phyloP scores from a whole-genome alignment of 92 coral and sea anemone genomes.

The Phymanthus crucifer region DNA sequence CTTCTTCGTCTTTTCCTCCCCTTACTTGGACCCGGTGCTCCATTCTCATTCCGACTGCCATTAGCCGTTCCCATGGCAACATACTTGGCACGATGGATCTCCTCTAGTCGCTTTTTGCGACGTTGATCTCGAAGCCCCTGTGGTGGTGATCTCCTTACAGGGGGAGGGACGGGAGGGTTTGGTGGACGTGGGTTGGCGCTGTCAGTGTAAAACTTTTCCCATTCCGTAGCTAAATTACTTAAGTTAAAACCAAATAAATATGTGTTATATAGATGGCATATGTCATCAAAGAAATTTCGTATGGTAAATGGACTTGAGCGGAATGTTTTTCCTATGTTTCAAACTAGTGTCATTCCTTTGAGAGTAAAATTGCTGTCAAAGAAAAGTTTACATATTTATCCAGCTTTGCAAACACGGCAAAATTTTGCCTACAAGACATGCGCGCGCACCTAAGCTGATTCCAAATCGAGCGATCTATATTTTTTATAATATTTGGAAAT shows the following conservation, averaged over 20 bases:
- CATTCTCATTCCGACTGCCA: background rate
- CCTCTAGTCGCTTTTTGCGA: constrained; percentile 21
- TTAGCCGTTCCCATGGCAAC: constrained; percentile 6
- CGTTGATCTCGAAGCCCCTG: background rate
- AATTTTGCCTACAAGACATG: no score
- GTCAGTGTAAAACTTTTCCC: background rate
- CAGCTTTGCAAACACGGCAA: no score
- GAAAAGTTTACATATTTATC: no score
- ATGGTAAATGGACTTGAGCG: no score
- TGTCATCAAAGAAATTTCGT: no score
- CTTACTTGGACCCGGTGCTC: background rate
- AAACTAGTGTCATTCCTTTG: no score
- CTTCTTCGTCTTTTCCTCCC: background rate
- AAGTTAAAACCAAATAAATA: background rate
- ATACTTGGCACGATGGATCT: constrained; percentile 1
- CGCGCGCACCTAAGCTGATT: no score
- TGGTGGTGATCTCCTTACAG: background rate
- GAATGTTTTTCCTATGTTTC: no score
- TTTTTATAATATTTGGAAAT: no score
- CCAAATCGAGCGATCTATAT: no score
- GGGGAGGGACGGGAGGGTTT: background rate
- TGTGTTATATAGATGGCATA: no score
- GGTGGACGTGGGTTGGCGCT: constrained; percentile 9
- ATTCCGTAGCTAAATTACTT: background rate
- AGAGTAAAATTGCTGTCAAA: no score